Conservation (phyloP, 2,797 vertebrate genomes). For the Chloroceryle amazona region DNA sequence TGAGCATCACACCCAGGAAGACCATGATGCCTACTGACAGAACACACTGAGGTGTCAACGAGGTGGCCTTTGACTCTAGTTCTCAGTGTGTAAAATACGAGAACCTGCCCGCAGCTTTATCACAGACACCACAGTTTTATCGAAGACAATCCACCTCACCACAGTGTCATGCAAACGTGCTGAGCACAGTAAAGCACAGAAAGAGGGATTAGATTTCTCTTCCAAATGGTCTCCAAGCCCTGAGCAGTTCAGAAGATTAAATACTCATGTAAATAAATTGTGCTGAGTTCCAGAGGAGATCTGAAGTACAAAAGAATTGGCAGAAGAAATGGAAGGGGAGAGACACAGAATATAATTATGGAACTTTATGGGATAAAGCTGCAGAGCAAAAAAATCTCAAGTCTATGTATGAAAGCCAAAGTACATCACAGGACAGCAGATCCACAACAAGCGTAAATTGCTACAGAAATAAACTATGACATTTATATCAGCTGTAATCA, state of each 20-base stretch:
- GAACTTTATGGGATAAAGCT: neutral
- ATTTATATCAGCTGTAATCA: constrained; percentile 65
- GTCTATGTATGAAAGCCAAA: constrained; percentile 24
- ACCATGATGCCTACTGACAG: neutral
- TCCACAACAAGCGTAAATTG: constrained; percentile 30
- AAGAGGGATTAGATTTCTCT: constrained; percentile 25
- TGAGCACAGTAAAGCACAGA: constrained; percentile 10
- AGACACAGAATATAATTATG: constrained; percentile 1
- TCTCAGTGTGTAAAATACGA: neutral
- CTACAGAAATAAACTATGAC: constrained; percentile 43
- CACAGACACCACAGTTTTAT: constrained; percentile 13
- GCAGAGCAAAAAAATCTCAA: neutral
- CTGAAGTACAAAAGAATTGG: constrained; percentile 33
- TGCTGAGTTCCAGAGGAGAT: constrained; percentile 28
- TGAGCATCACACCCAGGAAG: neutral
- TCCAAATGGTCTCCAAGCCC: constrained; percentile 14
- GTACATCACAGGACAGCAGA: constrained; percentile 34
- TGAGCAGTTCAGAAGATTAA: constrained; percentile 14
- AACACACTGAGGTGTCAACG: neutral
- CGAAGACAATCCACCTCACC: neutral
- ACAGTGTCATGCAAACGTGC: neutral
- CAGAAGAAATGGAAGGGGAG: constrained; percentile 22
- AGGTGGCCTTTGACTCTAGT: neutral
- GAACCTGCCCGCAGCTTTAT: constrained; percentile 26
- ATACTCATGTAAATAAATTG: constrained; percentile 23